Evolutionary conservation across 2,113 vertebrate species (phyloP), one percentile per base, ranked within the genome.

Genomic region (Pelecanus crispus): DNA sequence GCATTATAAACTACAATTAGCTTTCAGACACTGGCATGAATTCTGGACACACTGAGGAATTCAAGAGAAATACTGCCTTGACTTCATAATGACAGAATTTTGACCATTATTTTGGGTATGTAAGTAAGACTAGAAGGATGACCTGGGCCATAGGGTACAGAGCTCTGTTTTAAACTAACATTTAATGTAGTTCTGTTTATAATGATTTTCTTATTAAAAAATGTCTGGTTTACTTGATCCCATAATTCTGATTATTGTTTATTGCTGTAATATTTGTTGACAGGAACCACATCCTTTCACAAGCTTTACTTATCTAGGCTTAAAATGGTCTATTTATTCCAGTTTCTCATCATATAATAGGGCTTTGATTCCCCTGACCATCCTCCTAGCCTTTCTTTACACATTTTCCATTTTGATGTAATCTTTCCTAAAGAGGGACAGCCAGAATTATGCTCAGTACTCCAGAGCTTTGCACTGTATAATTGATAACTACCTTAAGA

Each of bases 11-110:
- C 73, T 82, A 21, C 70, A 73, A 0, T 91, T 70, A 78, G 81
- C 66, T 92, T 88, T 97, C 87, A 92, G 81, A 82, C 47, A 50
- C 55, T 95, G 86, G 81, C 58, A 15, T 58, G 42, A 66, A 55
- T 94, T 89, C 62, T 79, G 92, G 80, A 75, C 73, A 61, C 68
- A 53, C 21, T n/a, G 70, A 81, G 45, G 53, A 66, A 80, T 92
- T 92, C 13, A 91, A 81, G 42, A 90, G 32, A 80, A 97, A 88
- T 91, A 91, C 5, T 95, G 66, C 53, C 38, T 88, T 90, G 66
- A 82, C 52, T 65, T 88, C 47, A 62, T n/a, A 72, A 71, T 66
- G 58, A 58, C 62, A 88, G 79, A 81, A 77, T 86, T 91, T 82
- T 85, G 74, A 91, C 31, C 20, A 15, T 58, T 87, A 24, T 82